Conservation (phyloP, 1,140 invertebrate genomes). For the Atta colombica region DNA sequence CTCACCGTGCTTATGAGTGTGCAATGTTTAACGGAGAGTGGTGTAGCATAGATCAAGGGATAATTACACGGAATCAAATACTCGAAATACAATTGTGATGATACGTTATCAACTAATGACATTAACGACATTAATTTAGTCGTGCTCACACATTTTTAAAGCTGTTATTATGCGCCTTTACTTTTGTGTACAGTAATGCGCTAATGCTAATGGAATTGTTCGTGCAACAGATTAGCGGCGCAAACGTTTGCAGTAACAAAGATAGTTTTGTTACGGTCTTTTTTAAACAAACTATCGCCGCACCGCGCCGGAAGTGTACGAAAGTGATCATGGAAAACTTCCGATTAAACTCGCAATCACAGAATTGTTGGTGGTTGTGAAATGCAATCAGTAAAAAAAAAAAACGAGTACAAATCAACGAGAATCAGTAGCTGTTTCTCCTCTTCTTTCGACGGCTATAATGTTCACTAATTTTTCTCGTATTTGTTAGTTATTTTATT, state of each 20-base stretch:
- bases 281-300: constrained; percentile 17
- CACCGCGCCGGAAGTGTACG: background rate
- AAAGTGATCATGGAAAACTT: constrained; percentile 42
- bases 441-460: background rate
- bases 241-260: constrained; percentile 24
- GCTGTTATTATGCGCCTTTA: constrained; percentile 17
- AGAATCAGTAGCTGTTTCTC: constrained; percentile 3
- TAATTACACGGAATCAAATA: constrained; percentile 48
- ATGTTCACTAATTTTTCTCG: constrained; percentile 14
- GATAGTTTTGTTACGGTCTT: constrained; percentile 1
- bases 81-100: constrained; percentile 15
- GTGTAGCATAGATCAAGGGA: constrained; percentile 29
- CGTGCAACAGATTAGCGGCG: constrained; percentile 33
- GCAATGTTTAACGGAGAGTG: background rate
- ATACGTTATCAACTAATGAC: constrained; percentile 43
- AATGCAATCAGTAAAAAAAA: constrained; percentile 20
- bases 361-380: constrained; percentile 13
- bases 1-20: background rate
- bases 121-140: constrained; percentile 45
- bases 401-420: constrained; percentile 12
- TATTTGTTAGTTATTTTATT: constrained; percentile 24
- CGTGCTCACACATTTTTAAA: constrained; percentile 20
- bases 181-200: background rate
- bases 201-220: constrained; percentile 34
- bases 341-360: constrained; percentile 33